Percentiles rank a stretch among this genome's conserved stretches.
Conservation (phyloP, 2,113 vertebrate genomes). For the Camelus bactrianus region DNA sequence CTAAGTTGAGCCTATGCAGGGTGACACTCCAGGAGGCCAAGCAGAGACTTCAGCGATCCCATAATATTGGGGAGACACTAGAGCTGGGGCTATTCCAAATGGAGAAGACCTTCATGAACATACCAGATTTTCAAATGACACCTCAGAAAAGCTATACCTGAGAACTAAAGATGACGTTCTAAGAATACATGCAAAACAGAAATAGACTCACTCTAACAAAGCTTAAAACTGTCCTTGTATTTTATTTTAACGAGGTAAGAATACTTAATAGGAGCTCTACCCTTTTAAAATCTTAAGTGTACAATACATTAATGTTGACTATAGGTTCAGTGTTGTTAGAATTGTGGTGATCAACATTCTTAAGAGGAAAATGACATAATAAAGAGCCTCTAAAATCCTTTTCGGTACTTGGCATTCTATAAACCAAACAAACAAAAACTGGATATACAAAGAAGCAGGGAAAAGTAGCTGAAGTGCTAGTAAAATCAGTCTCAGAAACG, state of each 20-base stretch:
- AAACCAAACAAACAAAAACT: background rate
- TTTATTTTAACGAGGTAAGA: background rate
- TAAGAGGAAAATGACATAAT: slow-evolving; percentile 19
- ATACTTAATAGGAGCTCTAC: background rate
- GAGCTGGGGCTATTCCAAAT: background rate
- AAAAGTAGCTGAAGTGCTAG: background rate
- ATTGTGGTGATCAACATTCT: background rate
- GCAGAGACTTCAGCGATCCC: background rate
- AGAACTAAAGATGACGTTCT: background rate
- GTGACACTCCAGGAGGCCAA: background rate
- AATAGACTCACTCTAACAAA: background rate
- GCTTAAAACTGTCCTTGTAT: background rate
- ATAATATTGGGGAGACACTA: background rate
- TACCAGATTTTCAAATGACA: background rate
- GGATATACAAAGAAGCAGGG: background rate
- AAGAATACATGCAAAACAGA: slow-evolving; percentile 4
- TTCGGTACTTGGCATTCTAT: background rate
- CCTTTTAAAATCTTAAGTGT: background rate
- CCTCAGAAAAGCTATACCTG: background rate
- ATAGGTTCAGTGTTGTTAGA: background rate
- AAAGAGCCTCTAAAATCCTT: background rate
- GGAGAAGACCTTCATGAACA: background rate
- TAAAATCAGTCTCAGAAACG: background rate
- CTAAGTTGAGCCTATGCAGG: background rate
- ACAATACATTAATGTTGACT: background rate